These are phyloP conservation scores for Drosophila trapezifrons DNA, from an alignment of 1,140 invertebrate genomes.

Conservation along the genomic window DNA sequence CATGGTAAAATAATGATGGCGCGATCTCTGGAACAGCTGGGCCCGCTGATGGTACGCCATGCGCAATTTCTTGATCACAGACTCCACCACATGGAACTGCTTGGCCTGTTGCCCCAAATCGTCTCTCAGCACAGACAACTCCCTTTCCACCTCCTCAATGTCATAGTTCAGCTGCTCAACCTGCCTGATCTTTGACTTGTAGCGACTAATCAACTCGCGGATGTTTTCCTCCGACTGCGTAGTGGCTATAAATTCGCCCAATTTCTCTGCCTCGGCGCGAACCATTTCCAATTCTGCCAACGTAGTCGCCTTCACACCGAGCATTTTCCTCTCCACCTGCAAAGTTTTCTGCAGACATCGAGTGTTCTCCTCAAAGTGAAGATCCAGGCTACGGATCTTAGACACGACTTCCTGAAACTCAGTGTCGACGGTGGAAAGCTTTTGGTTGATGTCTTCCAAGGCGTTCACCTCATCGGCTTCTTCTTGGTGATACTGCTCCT, in stretches of 20 bases:
- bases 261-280: constrained; percentile 36
- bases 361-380: constrained; percentile 53
- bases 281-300: constrained; percentile 34
- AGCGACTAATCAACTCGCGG: constrained; percentile 52
- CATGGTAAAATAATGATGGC: constrained; percentile 66
- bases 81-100: constrained; percentile 11
- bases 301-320: constrained; percentile 19
- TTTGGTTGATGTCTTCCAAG: constrained; percentile 31
- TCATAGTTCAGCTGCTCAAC: constrained; percentile 50
- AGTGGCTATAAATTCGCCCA: constrained; percentile 60
- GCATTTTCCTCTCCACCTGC: constrained; percentile 34
- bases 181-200: constrained; percentile 64
- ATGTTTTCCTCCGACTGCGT: constrained; percentile 51
- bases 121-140: constrained; percentile 19
- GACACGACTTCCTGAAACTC: constrained; percentile 30
- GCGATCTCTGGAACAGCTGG: constrained; percentile 52
- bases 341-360: constrained; percentile 43
- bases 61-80: constrained; percentile 52
- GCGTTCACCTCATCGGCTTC: constrained; percentile 20
- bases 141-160: constrained; percentile 40
- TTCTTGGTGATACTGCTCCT: background rate
- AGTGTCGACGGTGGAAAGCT: constrained; percentile 29
- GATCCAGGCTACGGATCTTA: constrained; percentile 54
- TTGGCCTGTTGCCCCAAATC: constrained; percentile 14
- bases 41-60: constrained; percentile 52